Evolutionary conservation across 1,140 invertebrate species (phyloP).

Genomic region (Idris sp.): DNA sequence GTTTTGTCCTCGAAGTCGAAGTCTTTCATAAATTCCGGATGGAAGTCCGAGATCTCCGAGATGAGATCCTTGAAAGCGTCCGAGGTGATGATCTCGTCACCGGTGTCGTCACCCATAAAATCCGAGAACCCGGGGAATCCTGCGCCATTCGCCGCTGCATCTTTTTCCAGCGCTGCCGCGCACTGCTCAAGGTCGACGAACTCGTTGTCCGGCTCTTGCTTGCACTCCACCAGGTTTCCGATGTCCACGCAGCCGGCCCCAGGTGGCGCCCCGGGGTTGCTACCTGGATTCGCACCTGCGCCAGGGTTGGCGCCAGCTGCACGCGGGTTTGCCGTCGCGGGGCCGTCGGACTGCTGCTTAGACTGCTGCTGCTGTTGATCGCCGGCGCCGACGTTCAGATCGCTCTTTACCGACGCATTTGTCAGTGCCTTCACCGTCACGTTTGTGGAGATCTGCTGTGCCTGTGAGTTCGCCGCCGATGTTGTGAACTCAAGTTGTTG

Average conservation of each 20-base stretch:
- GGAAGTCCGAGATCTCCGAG: slow-evolving; percentile 89
- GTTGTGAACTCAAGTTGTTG: slow-evolving; percentile 93
- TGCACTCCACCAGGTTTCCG: slow-evolving; percentile 86
- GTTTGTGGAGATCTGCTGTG: slow-evolving; percentile 94
- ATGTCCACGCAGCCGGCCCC: slow-evolving; percentile 77
- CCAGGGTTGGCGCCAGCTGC: slow-evolving; percentile 49
- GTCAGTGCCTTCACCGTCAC: slow-evolving; percentile 93
- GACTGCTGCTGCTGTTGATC: no score
- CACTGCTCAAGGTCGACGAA: slow-evolving; percentile 90
- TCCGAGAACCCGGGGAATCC: slow-evolving; percentile 88
- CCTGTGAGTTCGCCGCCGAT: slow-evolving; percentile 87
- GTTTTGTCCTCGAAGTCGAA: slow-evolving; percentile 86
- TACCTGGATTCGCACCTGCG: slow-evolving; percentile 24
- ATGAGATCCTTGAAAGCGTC: slow-evolving; percentile 93
- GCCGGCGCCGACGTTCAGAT: slow-evolving; percentile 78
- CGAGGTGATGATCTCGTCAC: slow-evolving; percentile 88
- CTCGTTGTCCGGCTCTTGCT: slow-evolving; percentile 90
- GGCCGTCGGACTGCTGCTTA: slow-evolving; percentile 71
- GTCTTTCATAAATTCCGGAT: slow-evolving; percentile 90
- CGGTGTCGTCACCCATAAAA: slow-evolving; percentile 88
- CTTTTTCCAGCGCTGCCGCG: slow-evolving; percentile 88
- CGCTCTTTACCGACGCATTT: slow-evolving; percentile 90
- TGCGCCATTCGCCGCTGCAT: slow-evolving; percentile 83
- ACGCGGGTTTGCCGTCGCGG: slow-evolving; percentile 32
- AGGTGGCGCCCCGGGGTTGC: slow-evolving; percentile 20